Base-by-base conservation (phyloP, 2,888 invertebrate genomes). In the Caenorhabditis virilis region DNA sequence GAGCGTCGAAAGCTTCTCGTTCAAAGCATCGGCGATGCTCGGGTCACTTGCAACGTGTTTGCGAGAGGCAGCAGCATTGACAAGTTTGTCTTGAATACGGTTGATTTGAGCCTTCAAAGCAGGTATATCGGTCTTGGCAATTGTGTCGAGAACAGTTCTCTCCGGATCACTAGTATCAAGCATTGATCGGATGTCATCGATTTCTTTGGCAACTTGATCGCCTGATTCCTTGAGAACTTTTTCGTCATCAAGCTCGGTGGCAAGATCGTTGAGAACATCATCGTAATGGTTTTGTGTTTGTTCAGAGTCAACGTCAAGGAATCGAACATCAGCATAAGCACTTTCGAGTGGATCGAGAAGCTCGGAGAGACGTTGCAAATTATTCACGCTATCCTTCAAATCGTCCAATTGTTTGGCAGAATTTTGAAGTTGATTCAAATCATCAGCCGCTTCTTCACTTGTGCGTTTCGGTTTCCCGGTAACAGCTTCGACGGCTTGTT, bases 291-390 rank as follows among this genome's bases (percentile, higher is more conserved):
- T 56, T 30, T 67, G 58, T 35, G 60, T 59, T 39, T 77, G 69
- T 42, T 77, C 72, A 33, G 67, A 46, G 33, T 77, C 76, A 15
- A 68, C 71, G 39, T 78, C 74, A 43, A 70, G 51, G 60, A 76
- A 75, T 30, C 74, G 70, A 30, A 76, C 73, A 41, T 75, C 72
- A 15, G 71, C 61, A 53, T 73, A 66, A 7, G 73, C 71, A 43
- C 52, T 69, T 33, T 68, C 77, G 27, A 74, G 62, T 41, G 76
- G 76, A 39, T 75, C 50, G n/a, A 75, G 56, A 43, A 59, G 53
- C 43, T 77, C 71, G 25, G 71, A 72, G 18, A 76, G 60, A 22
- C 57, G 54, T 55, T 74, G 70, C 57, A 77, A 59, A 23, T 56
- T 50, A 35, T 25, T 38, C 22, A 61, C 60, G 22, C 55, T 62